phyloP scores from a whole-genome alignment of 2,113 vertebrate species.

The Dunckerocampus dactyliophorus region DNA sequence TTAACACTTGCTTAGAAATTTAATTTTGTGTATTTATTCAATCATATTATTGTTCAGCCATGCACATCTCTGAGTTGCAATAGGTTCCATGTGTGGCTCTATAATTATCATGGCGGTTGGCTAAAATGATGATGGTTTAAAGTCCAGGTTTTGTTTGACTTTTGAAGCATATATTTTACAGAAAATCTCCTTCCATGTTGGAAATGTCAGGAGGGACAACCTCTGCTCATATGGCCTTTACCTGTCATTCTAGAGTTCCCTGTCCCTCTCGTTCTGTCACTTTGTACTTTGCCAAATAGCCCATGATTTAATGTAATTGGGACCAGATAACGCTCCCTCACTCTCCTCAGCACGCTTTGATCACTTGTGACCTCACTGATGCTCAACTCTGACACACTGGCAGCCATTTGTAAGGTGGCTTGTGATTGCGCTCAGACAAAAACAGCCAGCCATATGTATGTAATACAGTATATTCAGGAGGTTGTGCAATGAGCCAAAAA shows the following conservation, averaged over 20 bases:
- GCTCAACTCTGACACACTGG: constrained; percentile 58
- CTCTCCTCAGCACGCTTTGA: constrained; percentile 50
- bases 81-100: too few species aligned
- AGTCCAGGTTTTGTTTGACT: too few species aligned
- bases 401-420: constrained; percentile 60
- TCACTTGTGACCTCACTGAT: constrained; percentile 60
- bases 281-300: constrained; percentile 65
- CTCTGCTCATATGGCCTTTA: constrained; percentile 58
- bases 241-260: constrained; percentile 55
- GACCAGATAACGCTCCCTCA: constrained; percentile 61
- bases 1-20: too few species aligned
- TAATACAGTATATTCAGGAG: constrained; percentile 16
- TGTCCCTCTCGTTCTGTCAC: constrained; percentile 25
- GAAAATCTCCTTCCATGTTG: constrained; percentile 30
- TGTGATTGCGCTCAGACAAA: constrained; percentile 60
- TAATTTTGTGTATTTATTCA: too few species aligned
- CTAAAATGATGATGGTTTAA: too few species aligned
- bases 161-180: background rate
- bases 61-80: too few species aligned
- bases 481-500: background rate
- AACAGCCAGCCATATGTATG: constrained; percentile 35
- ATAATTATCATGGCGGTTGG: too few species aligned
- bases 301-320: constrained; percentile 69
- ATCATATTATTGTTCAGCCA: too few species aligned
- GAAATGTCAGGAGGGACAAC: constrained; percentile 48